phyloP scores from a whole-genome alignment of 2,888 invertebrate species.

The Parnassius orleans region DNA sequence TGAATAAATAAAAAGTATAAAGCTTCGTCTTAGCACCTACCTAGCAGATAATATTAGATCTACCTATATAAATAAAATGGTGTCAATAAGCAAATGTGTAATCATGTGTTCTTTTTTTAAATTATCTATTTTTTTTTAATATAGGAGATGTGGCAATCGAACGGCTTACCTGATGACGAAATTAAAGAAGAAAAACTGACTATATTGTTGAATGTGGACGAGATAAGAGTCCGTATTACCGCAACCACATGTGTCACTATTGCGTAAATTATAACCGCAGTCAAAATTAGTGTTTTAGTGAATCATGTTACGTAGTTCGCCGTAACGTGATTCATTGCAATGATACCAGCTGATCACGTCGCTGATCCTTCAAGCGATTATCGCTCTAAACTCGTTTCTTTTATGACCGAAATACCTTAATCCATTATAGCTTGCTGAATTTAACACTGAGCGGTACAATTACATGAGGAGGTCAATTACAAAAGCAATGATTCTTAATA shows the following conservation, averaged over 20 bases:
- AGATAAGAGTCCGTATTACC: not conserved
- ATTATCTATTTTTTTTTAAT: no score
- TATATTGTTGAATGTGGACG: no score
- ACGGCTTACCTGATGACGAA: no score
- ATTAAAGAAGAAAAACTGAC: no score
- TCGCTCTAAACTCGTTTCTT: not conserved
- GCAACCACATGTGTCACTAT: not conserved
- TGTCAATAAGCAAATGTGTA: no score
- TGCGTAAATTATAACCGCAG: not conserved
- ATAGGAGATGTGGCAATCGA: no score
- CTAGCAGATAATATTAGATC: no score
- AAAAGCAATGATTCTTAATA: not conserved
- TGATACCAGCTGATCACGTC: constrained; percentile 10
- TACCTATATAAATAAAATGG: no score
- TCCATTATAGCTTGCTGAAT: not conserved
- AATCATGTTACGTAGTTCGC: constrained; percentile 2
- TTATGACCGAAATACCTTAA: not conserved
- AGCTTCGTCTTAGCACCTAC: no score
- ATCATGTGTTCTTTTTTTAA: no score
- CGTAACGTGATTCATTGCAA: not conserved
- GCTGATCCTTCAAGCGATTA: constrained; percentile 2
- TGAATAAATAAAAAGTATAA: no score
- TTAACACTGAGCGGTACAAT: constrained; percentile 3
- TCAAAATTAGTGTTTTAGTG: not conserved
- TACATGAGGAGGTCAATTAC: constrained; percentile 6